Conservation (phyloP, 2,797 vertebrate species). For the Nannoperca australis region DNA sequence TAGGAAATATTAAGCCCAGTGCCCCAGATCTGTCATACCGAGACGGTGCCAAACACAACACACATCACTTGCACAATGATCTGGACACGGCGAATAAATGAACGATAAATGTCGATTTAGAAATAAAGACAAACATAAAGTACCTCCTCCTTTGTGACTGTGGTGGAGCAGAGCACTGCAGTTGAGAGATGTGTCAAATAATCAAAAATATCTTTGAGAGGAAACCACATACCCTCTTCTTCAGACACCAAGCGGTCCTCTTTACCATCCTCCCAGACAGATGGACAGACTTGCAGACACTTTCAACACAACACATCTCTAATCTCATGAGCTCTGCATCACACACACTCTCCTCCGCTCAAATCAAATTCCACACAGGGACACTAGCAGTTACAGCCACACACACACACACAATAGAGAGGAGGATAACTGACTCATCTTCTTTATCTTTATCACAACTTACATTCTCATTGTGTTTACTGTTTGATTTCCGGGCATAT, state of each 20-base stretch:
- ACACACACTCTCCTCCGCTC: constrained; percentile 27
- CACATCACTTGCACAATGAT: constrained; percentile 16
- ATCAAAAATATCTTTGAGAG: constrained; percentile 27
- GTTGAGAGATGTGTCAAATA: neutral
- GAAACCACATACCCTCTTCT: constrained; percentile 34
- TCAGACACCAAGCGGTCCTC: constrained; percentile 7
- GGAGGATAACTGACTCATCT: constrained; percentile 33
- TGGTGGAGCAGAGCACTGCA: constrained; percentile 1
- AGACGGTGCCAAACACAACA: neutral
- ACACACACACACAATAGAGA: constrained; percentile 27
- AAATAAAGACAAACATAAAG: neutral
- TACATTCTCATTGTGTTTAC: neutral
- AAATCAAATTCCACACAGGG: constrained; percentile 49
- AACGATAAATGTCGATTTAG: neutral
- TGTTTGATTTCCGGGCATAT: constrained; percentile 31
- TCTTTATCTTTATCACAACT: constrained; percentile 18
- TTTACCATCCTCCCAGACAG: neutral
- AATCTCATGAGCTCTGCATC: constrained; percentile 39
- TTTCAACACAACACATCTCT: constrained; percentile 40
- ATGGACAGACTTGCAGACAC: constrained; percentile 33
- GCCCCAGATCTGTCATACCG: constrained; percentile 55
- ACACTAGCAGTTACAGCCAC: constrained; percentile 12
- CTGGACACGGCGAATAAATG: constrained; percentile 32
- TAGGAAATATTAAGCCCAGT: constrained; percentile 18
- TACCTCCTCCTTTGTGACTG: neutral